A percentile compares a stretch with the other conserved stretches of the same genome.
These are phyloP conservation scores for Euzophera pinguis DNA, from an alignment of 2,888 invertebrate species.

Conservation along the genomic window DNA sequence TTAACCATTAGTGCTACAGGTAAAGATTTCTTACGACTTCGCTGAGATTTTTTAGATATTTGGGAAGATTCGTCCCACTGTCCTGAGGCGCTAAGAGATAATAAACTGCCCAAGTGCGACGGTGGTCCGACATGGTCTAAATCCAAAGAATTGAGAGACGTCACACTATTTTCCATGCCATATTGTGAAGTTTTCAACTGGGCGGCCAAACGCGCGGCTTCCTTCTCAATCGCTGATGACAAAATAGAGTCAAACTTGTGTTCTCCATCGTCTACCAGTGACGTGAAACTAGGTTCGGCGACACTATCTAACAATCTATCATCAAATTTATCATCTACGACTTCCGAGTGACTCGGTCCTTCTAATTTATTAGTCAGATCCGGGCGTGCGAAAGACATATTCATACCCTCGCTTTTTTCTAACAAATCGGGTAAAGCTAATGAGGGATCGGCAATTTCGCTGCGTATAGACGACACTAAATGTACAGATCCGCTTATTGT, in stretches of 20 bases:
- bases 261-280: conserved; percentile 71
- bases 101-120: conserved; percentile 85
- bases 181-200: conserved; percentile 53
- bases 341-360: background rate
- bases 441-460: conserved; percentile 71
- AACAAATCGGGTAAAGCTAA: conserved; percentile 60
- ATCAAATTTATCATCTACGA: conserved; percentile 22
- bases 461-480: conserved; percentile 83
- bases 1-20: conserved; percentile 86
- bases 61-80: conserved; percentile 70
- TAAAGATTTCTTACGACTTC: conserved; percentile 83
- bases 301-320: conserved; percentile 42
- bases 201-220: conserved; percentile 84
- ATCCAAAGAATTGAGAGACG: conserved; percentile 82
- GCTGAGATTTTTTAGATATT: conserved; percentile 54
- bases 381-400: conserved; percentile 47
- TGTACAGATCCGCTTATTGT: conserved; percentile 89
- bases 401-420: conserved; percentile 53
- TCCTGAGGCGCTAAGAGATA: conserved; percentile 75
- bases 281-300: conserved; percentile 59
- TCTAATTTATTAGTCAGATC: conserved; percentile 63
- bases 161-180: conserved; percentile 79
- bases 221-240: conserved; percentile 86
- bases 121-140: conserved; percentile 88
- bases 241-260: conserved; percentile 81